phyloP scores from a whole-genome alignment of 2,888 invertebrate genomes.

The Papilio elwesi region DNA sequence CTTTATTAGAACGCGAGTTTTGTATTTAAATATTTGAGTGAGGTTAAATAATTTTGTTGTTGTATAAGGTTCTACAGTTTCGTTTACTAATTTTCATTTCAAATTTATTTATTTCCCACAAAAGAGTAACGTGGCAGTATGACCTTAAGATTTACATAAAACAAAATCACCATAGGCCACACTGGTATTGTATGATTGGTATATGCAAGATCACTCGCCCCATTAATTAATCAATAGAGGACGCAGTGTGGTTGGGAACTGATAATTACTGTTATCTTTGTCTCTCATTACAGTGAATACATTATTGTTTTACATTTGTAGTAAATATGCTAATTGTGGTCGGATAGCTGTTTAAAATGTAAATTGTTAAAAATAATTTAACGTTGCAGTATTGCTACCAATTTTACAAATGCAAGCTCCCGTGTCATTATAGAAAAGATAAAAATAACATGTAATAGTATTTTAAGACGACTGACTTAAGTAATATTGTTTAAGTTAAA shows the following conservation, averaged over 20 bases:
- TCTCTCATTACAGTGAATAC: neutral
- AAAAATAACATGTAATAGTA: no score
- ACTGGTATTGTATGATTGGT: neutral
- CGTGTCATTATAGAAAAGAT: neutral
- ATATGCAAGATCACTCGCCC: neutral
- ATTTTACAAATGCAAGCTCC: neutral
- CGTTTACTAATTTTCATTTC: no score
- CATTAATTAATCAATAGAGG: neutral
- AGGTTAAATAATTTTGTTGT: no score
- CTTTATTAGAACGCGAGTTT: no score
- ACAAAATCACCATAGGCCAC: neutral
- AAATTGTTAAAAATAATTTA: neutral
- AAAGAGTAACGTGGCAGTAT: no score
- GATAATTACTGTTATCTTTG: neutral
- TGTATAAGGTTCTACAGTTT: no score
- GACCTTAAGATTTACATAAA: neutral
- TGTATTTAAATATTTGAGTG: no score
- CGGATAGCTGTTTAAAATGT: neutral
- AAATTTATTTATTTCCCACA: no score
- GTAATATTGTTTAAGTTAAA: no score
- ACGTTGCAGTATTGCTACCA: neutral
- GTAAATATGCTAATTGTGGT: neutral
- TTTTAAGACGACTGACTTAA: no score
- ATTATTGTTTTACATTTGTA: slow-evolving; percentile 1
- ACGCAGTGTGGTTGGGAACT: neutral